Evolutionary conservation across 2,888 invertebrate genomes (phyloP), one percentile per base, ranked within the genome.

Genomic region (Rhamnusium bicolor): DNA sequence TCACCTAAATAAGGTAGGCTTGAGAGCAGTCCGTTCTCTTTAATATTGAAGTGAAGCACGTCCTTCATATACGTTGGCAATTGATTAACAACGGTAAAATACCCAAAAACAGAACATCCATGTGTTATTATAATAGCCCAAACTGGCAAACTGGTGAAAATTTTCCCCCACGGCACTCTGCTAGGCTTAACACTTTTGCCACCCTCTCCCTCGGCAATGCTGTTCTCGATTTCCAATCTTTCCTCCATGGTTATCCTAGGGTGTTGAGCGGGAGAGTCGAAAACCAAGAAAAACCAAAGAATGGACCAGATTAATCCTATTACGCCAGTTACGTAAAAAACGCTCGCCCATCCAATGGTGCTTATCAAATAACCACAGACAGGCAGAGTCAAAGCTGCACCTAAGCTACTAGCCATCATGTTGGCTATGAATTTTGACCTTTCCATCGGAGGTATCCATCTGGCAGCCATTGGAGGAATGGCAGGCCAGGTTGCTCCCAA

Each of bases 391-490:
- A 97, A 89, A 6, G 98, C 96, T 24, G 97, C 98, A 16, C 98
- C 98, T 81, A 98, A 90, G 6, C 96, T 95, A 19, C 96, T 95
- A 7, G 97, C 95, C 95, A 96, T 95, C 94, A 96, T 95, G 84
- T 96, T 95, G 7, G 97, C 94, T 87, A 97, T 95, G 87, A 98
- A 95, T 87, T 96, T 96, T 53, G 96, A 96, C 79, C 98, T 92
- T 86, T 98, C 98, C 90, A 94, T 92, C 10, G 97, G 97, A 6
- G 98, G 98, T 72, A 98, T 95, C 98, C 98, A 98, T 77, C 94
- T 93, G 6, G 97, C 95, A 47, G 96, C 96, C 92, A 98, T 93
- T 3, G 96, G 95, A 73, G 96, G 95, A 84, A 98, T 96, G 5
- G 97, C 95, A 0, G 98, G 98, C 94, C 97, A 98, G 7, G 96